Evolutionary conservation across 2,888 invertebrate genomes (phyloP).

Genomic region (Pammene fasciana): DNA sequence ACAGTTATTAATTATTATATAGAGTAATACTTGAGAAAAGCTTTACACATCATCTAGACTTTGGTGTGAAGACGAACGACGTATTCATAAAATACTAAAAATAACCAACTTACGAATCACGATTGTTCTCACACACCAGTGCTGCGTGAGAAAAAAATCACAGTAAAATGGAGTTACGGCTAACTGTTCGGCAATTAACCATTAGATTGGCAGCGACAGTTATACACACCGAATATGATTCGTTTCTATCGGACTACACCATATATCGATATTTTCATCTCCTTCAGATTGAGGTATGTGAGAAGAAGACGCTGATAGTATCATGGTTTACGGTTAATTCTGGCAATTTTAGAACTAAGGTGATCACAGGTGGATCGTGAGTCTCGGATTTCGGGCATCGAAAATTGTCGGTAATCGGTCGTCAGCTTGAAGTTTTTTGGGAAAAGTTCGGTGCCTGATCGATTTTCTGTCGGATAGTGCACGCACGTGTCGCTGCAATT

Average conservation of each 20-base stretch:
- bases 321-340: constrained; percentile 20
- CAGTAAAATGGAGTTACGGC: constrained; percentile 64
- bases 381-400: constrained; percentile 68
- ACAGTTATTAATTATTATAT: no score
- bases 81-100: constrained; percentile 27
- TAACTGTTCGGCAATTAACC: constrained; percentile 78
- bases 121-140: constrained; percentile 72
- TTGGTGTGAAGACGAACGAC: constrained; percentile 8
- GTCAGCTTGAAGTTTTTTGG: constrained; percentile 64
- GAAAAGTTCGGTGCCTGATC: constrained; percentile 71
- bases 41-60: neutral
- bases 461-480: constrained; percentile 80
- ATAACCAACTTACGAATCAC: constrained; percentile 42
- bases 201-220: constrained; percentile 73
- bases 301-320: constrained; percentile 17
- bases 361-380: constrained; percentile 76
- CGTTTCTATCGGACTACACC: constrained; percentile 45
- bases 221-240: constrained; percentile 66
- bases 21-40: neutral
- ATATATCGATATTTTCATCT: constrained; percentile 16
- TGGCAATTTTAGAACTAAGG: constrained; percentile 18
- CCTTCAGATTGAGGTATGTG: constrained; percentile 9
- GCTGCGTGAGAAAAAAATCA: constrained; percentile 75
- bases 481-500: constrained; percentile 76
- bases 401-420: constrained; percentile 75